These are phyloP conservation scores for Ornithoptera alexandrae DNA, from an alignment of 2,888 invertebrate species.

Conservation along the genomic window DNA sequence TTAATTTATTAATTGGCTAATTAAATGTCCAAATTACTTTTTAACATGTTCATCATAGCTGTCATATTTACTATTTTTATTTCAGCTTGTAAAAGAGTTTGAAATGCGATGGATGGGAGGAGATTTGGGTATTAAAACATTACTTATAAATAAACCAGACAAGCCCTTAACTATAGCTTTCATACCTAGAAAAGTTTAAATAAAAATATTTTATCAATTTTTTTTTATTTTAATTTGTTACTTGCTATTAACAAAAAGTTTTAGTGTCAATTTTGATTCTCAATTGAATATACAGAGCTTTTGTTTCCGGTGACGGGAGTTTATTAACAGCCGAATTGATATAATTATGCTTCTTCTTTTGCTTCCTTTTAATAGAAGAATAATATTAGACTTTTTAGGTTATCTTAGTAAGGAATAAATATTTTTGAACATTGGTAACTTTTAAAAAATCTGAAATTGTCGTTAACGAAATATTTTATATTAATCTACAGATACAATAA, in stretches of 20 bases:
- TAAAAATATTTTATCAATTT: background rate
- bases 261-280: background rate
- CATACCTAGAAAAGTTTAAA: slow-evolving; percentile 34
- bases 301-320: background rate
- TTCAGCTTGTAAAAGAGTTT: slow-evolving; percentile 83
- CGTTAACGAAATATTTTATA: no score
- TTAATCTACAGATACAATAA: no score
- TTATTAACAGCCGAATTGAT: background rate
- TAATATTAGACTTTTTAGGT: no score
- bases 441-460: no score
- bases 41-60: background rate
- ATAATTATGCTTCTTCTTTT: no score
- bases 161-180: slow-evolving; percentile 76
- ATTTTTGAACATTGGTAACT: no score
- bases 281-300: background rate
- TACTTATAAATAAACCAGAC: slow-evolving; percentile 90
- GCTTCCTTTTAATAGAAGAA: no score
- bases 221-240: background rate
- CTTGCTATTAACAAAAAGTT: background rate
- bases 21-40: background rate
- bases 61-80: slow-evolving; percentile 29
- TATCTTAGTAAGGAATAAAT: no score
- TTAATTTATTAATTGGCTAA: background rate
- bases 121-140: slow-evolving; percentile 83
- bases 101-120: slow-evolving; percentile 83